These are phyloP conservation scores for Uloborus diversus DNA, from an alignment of 1,140 invertebrate species.

Conservation along the genomic window DNA sequence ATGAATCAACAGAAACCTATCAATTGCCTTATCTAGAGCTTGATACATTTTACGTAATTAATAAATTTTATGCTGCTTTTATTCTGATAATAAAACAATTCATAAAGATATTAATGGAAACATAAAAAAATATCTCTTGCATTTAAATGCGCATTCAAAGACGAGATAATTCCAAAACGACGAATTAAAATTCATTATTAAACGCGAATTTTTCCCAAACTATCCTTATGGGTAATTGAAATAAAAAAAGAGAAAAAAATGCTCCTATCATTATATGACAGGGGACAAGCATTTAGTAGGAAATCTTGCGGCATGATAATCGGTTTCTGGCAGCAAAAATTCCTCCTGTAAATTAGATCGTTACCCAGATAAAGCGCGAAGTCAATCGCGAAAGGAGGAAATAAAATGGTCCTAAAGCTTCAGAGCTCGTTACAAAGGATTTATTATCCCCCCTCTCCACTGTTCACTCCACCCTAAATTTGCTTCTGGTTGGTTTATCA, in stretches of 20 bases:
- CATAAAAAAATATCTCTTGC: no score
- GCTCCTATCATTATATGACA: conserved; percentile 17
- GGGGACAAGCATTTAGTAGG: conserved; percentile 20
- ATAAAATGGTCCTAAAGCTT: conserved; percentile 36
- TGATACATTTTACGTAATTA: no score
- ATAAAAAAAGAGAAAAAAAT: neutral
- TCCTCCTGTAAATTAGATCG: conserved; percentile 32
- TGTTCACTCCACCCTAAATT: conserved; percentile 7
- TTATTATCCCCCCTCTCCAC: conserved; percentile 29
- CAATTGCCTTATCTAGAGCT: no score
- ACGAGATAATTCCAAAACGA: no score
- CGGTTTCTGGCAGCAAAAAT: conserved; percentile 26
- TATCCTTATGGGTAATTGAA: no score
- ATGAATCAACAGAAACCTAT: no score
- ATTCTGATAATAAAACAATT: no score
- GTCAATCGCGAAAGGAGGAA: conserved; percentile 26
- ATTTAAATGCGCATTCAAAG: no score
- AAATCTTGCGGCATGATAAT: conserved; percentile 26
- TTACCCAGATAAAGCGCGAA: conserved; percentile 26
- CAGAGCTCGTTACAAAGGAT: conserved; percentile 13
- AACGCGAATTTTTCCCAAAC: no score
- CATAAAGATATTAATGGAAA: no score
- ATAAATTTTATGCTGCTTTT: no score
- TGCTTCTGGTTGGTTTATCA: conserved; percentile 32
- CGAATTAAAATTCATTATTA: no score